Percentiles rank a stretch among this genome's conserved stretches.
Conservation (phyloP, 35 echinoderm and acorn worm species). For the Antedon bifida region DNA sequence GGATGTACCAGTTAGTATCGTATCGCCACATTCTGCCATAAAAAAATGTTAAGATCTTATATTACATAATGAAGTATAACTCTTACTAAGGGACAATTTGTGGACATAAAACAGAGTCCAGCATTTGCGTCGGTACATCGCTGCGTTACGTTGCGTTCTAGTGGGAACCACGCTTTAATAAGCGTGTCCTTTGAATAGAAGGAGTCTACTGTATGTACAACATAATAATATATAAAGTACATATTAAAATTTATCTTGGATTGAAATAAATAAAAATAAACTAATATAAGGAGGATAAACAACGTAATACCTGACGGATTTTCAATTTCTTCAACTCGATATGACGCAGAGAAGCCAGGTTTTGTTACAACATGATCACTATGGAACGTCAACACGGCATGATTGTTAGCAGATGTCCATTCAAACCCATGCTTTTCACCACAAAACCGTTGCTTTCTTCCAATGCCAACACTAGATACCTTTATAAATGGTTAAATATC, state of each 20-base stretch:
- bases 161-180: too few relatives aligned
- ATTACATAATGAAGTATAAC: too few relatives aligned
- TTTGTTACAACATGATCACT: constrained; percentile 25
- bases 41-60: background rate
- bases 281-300: background rate
- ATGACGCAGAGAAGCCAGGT: constrained; percentile 13
- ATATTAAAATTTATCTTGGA: too few relatives aligned
- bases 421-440: constrained; percentile 2
- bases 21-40: background rate
- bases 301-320: background rate
- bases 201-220: too few relatives aligned
- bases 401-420: constrained; percentile 13
- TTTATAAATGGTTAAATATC: background rate
- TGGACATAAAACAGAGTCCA: too few relatives aligned
- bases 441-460: constrained; percentile 7
- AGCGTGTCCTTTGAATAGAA: too few relatives aligned
- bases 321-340: background rate
- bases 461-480: background rate
- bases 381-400: constrained; percentile 17
- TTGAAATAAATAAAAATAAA: too few relatives aligned
- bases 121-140: too few relatives aligned
- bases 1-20: background rate
- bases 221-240: too few relatives aligned
- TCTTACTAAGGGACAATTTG: too few relatives aligned
- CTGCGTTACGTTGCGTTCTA: too few relatives aligned